Base-by-base conservation (phyloP, 1,140 invertebrate genomes). In the Drosophila guanche region DNA sequence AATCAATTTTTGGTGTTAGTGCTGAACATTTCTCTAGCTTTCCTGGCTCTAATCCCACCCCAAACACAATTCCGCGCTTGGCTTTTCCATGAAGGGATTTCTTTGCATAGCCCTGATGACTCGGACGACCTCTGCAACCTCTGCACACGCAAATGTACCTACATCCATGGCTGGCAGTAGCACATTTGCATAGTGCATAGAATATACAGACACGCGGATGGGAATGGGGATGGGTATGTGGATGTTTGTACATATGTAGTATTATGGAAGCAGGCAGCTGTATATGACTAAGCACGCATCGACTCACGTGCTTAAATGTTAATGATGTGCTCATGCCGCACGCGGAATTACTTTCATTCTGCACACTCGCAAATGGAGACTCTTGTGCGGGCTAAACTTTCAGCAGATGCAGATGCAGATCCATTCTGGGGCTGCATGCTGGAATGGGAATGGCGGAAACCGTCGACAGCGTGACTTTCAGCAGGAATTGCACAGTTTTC, bases 291-390 rank as follows among this genome's bases (percentile, higher is more conserved):
- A 47, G 76, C 71, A 84, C 54, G 80, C 70, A 70, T 27, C 54
- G 53, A 27, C 48, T 83, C 79, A 84, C 75, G 79, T 79, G 76
- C 80, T 76, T 73, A 85, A 84, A 84, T 84, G 79, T 79, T 85
- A 85, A 84, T 84, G 76, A 84, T 84, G 80, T 84, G 57, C 70
- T 65, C 48, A 45, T 61, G 41, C 58, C 52, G 54, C 51, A 68
- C 43, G 42, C 52, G 54, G 63, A 50, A 68, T 68, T 70, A 60
- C 48, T 60, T 45, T 33, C 50, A 53, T 25, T 29, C 48, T 45
- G 10, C 51, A 51, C 65, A 53, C 20, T 22, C 41, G 65, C 43
- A 56, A 47, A 43, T 67, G 50, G 51, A 57, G 69, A 46, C 48
- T 46, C 23, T 20, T 29, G 41, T 45, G 46, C 54, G 47, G 46